Evolutionary conservation across 30 jellyfish, hydroid and myxozoan genomes (phyloP).

Genomic region (Sanderia malayensis): DNA sequence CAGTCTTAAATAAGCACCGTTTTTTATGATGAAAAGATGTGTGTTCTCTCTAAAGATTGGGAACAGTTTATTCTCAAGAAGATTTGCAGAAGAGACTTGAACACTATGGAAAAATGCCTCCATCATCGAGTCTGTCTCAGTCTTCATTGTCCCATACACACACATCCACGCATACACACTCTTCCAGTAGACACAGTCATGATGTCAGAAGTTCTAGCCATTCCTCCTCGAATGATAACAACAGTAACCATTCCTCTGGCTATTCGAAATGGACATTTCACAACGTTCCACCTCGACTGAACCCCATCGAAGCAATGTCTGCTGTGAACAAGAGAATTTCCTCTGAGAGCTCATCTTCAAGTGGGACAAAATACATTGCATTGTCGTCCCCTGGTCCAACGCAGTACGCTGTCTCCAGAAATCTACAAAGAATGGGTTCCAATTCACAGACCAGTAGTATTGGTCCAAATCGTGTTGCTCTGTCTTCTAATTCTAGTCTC

Average conservation of each 20-base stretch:
- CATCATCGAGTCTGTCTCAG: conserved; percentile 10
- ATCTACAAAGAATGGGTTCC: too few species aligned
- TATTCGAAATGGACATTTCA: conserved; percentile 11
- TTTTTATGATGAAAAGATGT: conserved; percentile 80
- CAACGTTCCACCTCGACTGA: conserved; percentile 23
- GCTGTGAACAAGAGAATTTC: conserved; percentile 70
- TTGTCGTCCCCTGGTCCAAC: conserved; percentile 51
- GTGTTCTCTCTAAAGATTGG: conserved; percentile 66
- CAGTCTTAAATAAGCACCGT: conserved; percentile 76
- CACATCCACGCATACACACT: background rate
- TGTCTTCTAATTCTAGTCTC: background rate
- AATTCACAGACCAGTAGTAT: too few species aligned
- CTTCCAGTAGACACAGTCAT: background rate
- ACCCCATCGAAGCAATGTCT: conserved; percentile 80
- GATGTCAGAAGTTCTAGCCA: background rate
- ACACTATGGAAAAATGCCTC: conserved; percentile 28
- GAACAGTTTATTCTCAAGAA: conserved; percentile 92
- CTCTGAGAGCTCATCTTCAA: conserved; percentile 26
- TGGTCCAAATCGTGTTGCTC: conserved; percentile 9
- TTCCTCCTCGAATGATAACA: background rate
- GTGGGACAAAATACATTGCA: conserved; percentile 50
- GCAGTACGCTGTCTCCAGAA: too few species aligned
- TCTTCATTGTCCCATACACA: conserved; percentile 23
- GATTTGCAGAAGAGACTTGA: conserved; percentile 87
- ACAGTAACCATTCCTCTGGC: background rate